phyloP scores from a whole-genome alignment of 2,113 vertebrate genomes.

The Alexandromys fortis region DNA sequence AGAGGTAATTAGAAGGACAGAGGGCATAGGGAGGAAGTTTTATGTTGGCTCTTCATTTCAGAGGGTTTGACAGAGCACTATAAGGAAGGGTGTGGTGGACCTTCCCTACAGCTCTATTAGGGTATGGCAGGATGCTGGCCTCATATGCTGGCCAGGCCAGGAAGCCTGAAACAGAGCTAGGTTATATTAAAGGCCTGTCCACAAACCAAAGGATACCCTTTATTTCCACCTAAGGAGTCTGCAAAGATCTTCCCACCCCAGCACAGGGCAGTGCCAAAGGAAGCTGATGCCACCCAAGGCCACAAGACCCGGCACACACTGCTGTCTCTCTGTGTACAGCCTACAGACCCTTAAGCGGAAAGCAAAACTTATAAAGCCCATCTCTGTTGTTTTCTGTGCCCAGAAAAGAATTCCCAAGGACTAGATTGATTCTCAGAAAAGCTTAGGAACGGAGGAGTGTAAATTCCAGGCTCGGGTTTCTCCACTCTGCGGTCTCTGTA shows the following conservation, averaged over 20 bases:
- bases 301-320: no score
- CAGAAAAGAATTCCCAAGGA: background rate
- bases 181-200: background rate
- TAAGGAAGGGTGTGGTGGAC: background rate
- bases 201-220: background rate
- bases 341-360: background rate
- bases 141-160: background rate
- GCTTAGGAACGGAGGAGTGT: constrained; percentile 66
- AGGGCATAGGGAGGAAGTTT: background rate
- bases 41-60: background rate
- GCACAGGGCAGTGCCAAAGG: background rate
- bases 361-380: background rate
- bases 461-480: constrained; percentile 78
- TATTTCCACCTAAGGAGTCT: background rate
- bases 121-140: background rate
- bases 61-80: background rate
- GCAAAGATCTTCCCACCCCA: background rate
- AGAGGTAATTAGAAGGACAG: background rate
- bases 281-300: background rate
- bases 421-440: constrained; percentile 24
- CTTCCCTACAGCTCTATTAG: background rate
- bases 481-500: constrained; percentile 75
- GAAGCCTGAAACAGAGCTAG: background rate
- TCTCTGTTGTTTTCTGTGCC: background rate
- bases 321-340: background rate